Evolutionary conservation across 2,888 invertebrate genomes (phyloP).

Genomic region (Rotaria sp.): DNA sequence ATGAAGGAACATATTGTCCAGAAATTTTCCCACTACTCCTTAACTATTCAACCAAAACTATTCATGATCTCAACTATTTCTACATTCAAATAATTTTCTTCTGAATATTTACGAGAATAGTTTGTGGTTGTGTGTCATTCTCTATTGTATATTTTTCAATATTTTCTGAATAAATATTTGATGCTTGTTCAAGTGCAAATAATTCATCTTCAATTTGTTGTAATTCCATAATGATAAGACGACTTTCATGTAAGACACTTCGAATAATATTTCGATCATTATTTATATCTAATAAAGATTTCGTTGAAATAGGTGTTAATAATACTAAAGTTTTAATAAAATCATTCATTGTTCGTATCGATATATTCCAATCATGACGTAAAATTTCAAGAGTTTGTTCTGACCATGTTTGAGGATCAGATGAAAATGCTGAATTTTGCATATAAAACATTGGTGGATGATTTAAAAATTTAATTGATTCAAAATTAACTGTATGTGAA

Average conservation of each 20-base stretch:
- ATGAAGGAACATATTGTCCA: too few species aligned
- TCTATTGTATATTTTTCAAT: neutral
- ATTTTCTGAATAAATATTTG: neutral
- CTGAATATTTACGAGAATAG: neutral
- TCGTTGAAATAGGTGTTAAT: neutral
- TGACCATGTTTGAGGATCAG: neutral
- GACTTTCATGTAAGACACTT: neutral
- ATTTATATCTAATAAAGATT: neutral
- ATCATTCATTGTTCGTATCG: slow-evolving; percentile 9
- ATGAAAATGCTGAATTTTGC: slow-evolving; percentile 30
- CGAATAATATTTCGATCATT: neutral
- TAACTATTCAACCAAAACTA: too few species aligned
- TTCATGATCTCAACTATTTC: too few species aligned
- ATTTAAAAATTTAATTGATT: neutral
- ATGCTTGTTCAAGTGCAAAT: slow-evolving; percentile 5
- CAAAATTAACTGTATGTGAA: slow-evolving; percentile 9
- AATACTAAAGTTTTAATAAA: slow-evolving; percentile 22
- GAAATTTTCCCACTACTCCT: too few species aligned
- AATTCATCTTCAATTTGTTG: slow-evolving; percentile 14
- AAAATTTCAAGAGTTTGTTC: neutral
- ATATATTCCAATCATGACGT: neutral
- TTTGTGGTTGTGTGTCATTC: neutral
- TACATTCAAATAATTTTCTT: neutral
- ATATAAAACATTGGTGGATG: neutral
- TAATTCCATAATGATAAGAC: slow-evolving; percentile 2